A percentile compares a stretch with the other conserved stretches of the same genome.
Conservation (phyloP, 2,888 invertebrate species). For the Chesias legatella region DNA sequence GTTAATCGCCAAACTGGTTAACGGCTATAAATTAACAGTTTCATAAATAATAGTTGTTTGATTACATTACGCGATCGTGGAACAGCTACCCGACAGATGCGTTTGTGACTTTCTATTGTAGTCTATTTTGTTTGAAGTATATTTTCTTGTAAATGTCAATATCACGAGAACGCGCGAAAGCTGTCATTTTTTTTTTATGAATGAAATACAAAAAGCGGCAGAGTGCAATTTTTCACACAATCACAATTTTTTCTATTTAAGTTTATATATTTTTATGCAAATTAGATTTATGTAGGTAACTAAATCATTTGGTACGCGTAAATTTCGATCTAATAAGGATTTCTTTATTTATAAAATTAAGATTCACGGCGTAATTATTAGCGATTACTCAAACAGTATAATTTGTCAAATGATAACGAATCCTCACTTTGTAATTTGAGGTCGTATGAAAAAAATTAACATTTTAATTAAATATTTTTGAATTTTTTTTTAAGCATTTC, state of each 20-base stretch:
- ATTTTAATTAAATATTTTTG: slow-evolving; percentile 3
- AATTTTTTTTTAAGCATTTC: slow-evolving; percentile 17
- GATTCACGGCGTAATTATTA: too few relatives aligned
- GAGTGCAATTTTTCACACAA: slow-evolving; percentile 2
- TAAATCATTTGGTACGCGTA: too few relatives aligned
- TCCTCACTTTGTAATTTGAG: too few relatives aligned
- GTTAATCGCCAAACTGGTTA: slow-evolving; percentile 13
- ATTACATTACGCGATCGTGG: slow-evolving; percentile 3
- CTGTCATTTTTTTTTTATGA: slow-evolving; percentile 16
- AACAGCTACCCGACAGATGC: slow-evolving; percentile 3
- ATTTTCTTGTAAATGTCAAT: slow-evolving; percentile 22
- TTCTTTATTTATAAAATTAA: not conserved
- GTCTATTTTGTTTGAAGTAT: slow-evolving; percentile 20
- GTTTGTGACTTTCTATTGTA: slow-evolving; percentile 22
- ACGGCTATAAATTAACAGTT: slow-evolving; percentile 12
- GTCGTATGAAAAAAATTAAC: too few relatives aligned
- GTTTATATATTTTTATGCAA: too few relatives aligned
- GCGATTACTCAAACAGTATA: too few relatives aligned
- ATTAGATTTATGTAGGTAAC: too few relatives aligned
- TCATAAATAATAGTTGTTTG: slow-evolving; percentile 8
- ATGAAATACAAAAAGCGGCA: slow-evolving; percentile 4
- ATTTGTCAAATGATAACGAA: too few relatives aligned
- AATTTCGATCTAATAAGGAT: too few relatives aligned
- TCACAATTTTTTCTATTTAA: not conserved
- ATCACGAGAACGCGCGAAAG: slow-evolving; percentile 12